phyloP scores from a whole-genome alignment of 2,797 vertebrate genomes.

The Argya squamiceps region DNA sequence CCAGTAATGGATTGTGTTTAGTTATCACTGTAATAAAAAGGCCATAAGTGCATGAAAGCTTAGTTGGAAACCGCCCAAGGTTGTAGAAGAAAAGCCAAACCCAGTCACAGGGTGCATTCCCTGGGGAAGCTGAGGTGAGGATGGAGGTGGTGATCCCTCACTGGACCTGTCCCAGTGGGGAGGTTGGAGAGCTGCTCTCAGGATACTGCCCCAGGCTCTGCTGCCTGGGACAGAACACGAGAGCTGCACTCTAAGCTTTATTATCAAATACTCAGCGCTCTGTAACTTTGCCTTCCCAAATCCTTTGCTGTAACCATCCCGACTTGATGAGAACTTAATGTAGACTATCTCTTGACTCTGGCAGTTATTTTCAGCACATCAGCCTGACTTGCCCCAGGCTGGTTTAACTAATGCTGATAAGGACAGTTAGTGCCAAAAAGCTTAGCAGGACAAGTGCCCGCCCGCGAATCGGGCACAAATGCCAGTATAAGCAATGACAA shows the following conservation, averaged over 20 bases:
- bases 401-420: background rate
- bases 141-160: background rate
- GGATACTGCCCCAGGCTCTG: background rate
- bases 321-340: background rate
- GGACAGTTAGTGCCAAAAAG: background rate
- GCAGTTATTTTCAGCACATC: constrained; percentile 30
- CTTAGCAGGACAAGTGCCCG: background rate
- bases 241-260: background rate
- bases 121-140: background rate
- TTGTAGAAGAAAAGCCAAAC: background rate
- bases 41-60: background rate
- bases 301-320: background rate
- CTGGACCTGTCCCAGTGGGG: background rate
- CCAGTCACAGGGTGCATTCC: background rate
- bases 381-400: background rate
- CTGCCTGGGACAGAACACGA: accelerated
- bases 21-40: background rate
- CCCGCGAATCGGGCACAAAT: accelerated
- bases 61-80: background rate
- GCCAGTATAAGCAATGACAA: background rate
- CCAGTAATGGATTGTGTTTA: background rate
- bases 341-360: background rate
- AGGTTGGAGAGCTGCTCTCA: background rate
- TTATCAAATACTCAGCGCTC: background rate
- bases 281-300: background rate